Evolutionary conservation across 1,140 invertebrate species (phyloP).

Genomic region (Ceratosolen solmsi): DNA sequence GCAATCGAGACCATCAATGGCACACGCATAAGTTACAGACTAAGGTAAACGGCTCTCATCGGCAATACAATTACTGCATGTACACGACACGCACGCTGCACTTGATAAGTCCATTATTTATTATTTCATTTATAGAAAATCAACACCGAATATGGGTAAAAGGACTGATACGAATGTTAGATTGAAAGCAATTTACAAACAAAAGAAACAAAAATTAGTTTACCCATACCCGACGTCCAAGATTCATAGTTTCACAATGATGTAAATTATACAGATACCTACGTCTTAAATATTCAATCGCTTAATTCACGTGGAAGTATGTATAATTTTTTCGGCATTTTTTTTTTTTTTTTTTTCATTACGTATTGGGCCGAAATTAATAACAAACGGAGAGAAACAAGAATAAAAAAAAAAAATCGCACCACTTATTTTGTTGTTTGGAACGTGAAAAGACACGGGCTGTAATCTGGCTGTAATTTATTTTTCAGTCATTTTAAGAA

Average conservation of each 20-base stretch:
- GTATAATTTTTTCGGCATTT: conserved; percentile 16
- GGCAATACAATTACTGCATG: conserved; percentile 61
- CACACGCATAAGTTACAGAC: too few species aligned
- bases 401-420: conserved; percentile 27
- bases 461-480: neutral
- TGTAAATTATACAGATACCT: conserved; percentile 9
- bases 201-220: neutral
- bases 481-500: conserved; percentile 33
- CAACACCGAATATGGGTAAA: conserved; percentile 37
- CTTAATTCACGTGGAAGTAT: conserved; percentile 45
- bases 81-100: conserved; percentile 58
- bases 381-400: neutral
- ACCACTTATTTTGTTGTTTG: conserved; percentile 38
- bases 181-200: neutral
- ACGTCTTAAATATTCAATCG: conserved; percentile 24
- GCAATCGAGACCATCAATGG: too few species aligned
- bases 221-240: conserved; percentile 36
- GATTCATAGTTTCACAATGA: conserved; percentile 37
- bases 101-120: conserved; percentile 31
- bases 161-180: neutral
- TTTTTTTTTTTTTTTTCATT: conserved; percentile 4
- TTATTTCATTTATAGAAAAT: neutral
- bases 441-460: conserved; percentile 24
- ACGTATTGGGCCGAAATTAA: conserved; percentile 28
- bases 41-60: conserved; percentile 56